Percentiles rank a stretch among this genome's conserved stretches.
phyloP scores from a whole-genome alignment of 2,797 vertebrate genomes.

The Macropodus opercularis region DNA sequence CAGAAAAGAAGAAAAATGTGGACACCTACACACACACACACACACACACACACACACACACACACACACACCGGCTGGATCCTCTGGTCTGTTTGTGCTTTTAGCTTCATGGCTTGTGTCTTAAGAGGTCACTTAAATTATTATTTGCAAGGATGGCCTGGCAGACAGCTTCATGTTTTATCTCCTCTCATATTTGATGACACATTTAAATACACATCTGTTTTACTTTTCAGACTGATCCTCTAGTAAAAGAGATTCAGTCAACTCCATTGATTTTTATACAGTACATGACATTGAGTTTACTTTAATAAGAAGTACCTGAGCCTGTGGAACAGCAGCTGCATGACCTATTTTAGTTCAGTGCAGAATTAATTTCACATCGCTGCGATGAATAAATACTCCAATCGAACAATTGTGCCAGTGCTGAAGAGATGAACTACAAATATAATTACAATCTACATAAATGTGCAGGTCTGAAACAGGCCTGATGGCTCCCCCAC shows the following conservation, averaged over 20 bases:
- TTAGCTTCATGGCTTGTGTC: conserved; percentile 20
- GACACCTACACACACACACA: conserved; percentile 51
- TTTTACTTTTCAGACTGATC: conserved; percentile 7
- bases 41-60: conserved; percentile 46
- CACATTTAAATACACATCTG: conserved; percentile 12
- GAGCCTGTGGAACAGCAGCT: conserved; percentile 7
- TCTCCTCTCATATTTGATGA: conserved; percentile 14
- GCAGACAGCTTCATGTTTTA: conserved; percentile 22
- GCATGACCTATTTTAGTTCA: background rate
- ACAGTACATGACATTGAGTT: background rate
- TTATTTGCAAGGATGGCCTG: conserved; percentile 9
- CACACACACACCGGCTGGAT: conserved; percentile 5
- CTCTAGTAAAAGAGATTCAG: background rate
- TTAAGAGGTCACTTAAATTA: conserved; percentile 12
- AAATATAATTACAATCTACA: no score
- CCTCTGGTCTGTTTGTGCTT: conserved; percentile 22
- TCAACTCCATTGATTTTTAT: background rate
- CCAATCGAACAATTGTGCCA: no score
- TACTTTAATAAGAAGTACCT: background rate
- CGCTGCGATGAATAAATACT: no score
- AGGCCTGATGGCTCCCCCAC: no score
- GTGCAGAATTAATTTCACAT: no score
- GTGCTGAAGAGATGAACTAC: no score
- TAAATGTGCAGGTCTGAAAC: no score
- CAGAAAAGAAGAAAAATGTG: conserved; percentile 41